Evolutionary conservation across 2,113 vertebrate genomes (phyloP).

Genomic region (Ctenomys sociabilis): DNA sequence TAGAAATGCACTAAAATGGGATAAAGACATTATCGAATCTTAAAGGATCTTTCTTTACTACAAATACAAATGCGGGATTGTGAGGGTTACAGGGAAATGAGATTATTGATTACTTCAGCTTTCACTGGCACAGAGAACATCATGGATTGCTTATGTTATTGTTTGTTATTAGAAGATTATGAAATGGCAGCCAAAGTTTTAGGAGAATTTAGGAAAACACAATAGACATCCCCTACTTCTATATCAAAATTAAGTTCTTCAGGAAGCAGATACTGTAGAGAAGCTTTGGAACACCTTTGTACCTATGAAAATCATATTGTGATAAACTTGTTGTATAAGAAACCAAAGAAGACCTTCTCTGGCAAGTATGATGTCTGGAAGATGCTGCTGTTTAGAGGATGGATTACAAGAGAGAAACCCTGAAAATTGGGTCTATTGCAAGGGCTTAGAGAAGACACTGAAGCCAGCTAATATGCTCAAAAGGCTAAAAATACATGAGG

Average conservation of each 20-base stretch:
- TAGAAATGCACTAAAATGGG: constrained; percentile 98
- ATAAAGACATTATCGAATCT: constrained; percentile 99
- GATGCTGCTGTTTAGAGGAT: too few relatives aligned
- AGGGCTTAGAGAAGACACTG: too few relatives aligned
- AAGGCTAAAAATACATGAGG: too few relatives aligned
- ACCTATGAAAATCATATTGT: constrained; percentile 99
- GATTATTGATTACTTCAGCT: constrained; percentile 96
- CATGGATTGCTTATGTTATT: constrained; percentile 99
- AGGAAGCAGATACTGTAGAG: constrained; percentile 95
- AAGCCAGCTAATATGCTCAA: too few relatives aligned
- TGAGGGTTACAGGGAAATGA: constrained; percentile 99
- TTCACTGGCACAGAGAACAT: constrained; percentile 96
- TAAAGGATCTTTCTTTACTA: constrained; percentile 96
- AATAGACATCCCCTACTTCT: constrained; percentile 97
- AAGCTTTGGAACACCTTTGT: constrained; percentile 96
- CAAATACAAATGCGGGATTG: constrained; percentile 99
- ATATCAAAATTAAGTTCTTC: constrained; percentile 98
- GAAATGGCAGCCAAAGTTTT: constrained; percentile 99
- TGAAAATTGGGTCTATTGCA: too few relatives aligned
- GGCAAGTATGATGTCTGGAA: too few relatives aligned
- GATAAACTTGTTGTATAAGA: constrained; percentile 98
- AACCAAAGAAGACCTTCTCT: constrained; percentile 78
- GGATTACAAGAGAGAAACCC: too few relatives aligned
- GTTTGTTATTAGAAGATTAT: constrained; percentile 98
- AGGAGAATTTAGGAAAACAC: constrained; percentile 99